phyloP scores from a whole-genome alignment of 2,888 invertebrate species.

The Cinara cedri region DNA sequence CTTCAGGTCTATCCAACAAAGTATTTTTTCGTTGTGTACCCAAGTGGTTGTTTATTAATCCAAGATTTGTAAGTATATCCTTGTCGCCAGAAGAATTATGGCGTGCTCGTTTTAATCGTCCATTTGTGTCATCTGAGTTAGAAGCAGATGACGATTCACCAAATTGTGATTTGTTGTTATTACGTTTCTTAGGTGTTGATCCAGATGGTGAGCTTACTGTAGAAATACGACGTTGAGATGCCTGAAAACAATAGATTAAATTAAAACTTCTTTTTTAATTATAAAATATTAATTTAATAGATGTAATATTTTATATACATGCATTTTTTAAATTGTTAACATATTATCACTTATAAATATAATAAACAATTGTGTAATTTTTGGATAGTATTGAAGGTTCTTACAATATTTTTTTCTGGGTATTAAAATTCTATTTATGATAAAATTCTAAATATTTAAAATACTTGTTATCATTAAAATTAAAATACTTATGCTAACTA shows the following conservation, averaged over 20 bases:
- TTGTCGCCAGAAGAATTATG: not conserved
- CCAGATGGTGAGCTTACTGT: not conserved
- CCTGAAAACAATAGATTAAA: conserved; percentile 19
- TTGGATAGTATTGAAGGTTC: no score
- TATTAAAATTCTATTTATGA: no score
- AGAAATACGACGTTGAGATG: conserved; percentile 5
- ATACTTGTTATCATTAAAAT: no score
- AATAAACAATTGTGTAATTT: no score
- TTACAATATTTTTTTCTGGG: no score
- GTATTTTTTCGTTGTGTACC: conserved; percentile 23
- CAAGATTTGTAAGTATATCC: conserved; percentile 30
- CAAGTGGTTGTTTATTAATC: conserved; percentile 21
- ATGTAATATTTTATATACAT: no score
- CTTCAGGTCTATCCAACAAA: conserved; percentile 46
- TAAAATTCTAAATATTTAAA: no score
- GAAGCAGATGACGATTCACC: not conserved
- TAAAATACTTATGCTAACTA: no score
- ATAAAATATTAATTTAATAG: no score
- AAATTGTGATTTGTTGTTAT: not conserved
- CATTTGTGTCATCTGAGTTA: not conserved
- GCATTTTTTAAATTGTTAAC: no score
- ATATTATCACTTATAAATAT: no score
- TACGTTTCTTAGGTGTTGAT: not conserved
- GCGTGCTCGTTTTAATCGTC: conserved; percentile 19
- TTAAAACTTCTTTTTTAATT: no score